Evolutionary conservation across 2,797 vertebrate genomes (phyloP), one percentile per base, ranked within the genome.

Genomic region (Acipenser transmontanus): DNA sequence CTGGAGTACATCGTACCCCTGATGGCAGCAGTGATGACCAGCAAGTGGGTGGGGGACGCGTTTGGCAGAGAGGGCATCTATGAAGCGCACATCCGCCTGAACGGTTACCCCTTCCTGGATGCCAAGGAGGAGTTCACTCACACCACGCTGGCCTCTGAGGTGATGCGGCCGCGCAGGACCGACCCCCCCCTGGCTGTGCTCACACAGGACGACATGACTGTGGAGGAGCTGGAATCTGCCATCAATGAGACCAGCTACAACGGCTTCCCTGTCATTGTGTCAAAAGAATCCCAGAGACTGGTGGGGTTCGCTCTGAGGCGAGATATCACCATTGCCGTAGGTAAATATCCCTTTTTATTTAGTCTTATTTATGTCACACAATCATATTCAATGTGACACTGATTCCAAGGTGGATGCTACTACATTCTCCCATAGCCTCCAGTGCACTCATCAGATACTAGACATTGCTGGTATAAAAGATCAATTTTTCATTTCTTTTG

Each of bases 1-100:
- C 76, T 99, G 76, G 97, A 99, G 77, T 99, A 99, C 83, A 99
- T 99, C 67, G 97, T 99, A 62, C 97, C 97, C 4, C 92, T 99
- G 62, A 99, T 99, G 97, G 97, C 97, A 6, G 97, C 97, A 2
- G 95, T 99, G 74, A 99, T 99, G 97, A 99, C 97, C 84, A 99
- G 97, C 87, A 99, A 99, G 77, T 99, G 97, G 97, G 97, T 99
- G 76, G 97, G 97, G 14, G 97, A 99, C 51, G 97, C 97, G 7
- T 99, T 99, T 54, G 97, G 97, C 14, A 91, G 97, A 8, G 95
- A 97, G 87, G 97, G 97, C 59, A 99, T 99, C 84, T 99, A 99
- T 57, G 97, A 99, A 83, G 88, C 97, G 0, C 97, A 99, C 84
- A 99, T 99, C 79, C 93, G 96, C 10, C 88, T 99, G 77, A 99